Percentiles rank a stretch among this genome's conserved stretches.
These are phyloP conservation scores for Eretmochelys imbricata DNA, from an alignment of 2,113 vertebrate species.

Conservation along the genomic window DNA sequence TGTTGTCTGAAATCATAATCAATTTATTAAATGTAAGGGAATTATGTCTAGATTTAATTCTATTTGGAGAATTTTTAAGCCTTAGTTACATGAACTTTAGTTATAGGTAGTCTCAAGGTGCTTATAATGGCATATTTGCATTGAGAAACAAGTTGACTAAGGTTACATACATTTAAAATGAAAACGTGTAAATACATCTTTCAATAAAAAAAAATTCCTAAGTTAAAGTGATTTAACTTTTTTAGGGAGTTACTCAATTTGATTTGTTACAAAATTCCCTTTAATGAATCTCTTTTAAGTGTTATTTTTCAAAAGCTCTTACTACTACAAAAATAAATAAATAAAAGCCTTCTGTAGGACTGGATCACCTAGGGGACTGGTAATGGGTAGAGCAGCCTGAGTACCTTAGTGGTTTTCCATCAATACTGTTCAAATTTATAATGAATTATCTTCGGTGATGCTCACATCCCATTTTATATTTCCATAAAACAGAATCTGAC, in stretches of 20 bases:
- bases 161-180: not conserved
- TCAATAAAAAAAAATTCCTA: fast-evolving
- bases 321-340: not conserved
- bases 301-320: not conserved
- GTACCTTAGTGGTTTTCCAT: not conserved
- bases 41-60: not conserved
- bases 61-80: not conserved
- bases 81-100: not conserved
- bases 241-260: not conserved
- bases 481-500: not conserved
- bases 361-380: fast-evolving
- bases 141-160: not conserved
- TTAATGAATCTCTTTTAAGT: not conserved
- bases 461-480: not conserved
- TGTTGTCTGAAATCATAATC: not conserved
- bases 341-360: fast-evolving
- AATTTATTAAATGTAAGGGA: not conserved
- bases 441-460: not conserved
- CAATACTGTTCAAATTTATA: not conserved
- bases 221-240: not conserved
- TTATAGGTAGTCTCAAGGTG: not conserved
- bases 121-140: not conserved
- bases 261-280: not conserved
- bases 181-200: not conserved
- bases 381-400: not conserved